Percentiles rank a stretch among this genome's conserved stretches.
Conservation (phyloP, 2,113 vertebrate genomes). For the Athene noctua region DNA sequence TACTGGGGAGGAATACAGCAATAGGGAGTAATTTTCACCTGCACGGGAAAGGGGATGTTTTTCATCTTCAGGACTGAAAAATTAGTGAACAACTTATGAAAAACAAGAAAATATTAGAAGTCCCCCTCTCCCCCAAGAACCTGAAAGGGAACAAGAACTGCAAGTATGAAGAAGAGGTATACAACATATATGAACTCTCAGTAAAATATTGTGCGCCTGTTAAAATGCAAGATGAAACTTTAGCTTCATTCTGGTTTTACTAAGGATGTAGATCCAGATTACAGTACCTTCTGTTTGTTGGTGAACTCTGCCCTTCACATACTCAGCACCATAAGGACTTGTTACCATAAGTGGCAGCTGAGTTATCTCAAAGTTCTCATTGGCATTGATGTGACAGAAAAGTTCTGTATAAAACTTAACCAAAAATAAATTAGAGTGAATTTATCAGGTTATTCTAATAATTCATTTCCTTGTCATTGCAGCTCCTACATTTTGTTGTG, state of each 20-base stretch:
- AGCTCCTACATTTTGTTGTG: neutral
- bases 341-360: neutral
- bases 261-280: neutral
- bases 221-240: neutral
- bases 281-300: neutral
- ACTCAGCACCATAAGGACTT: neutral
- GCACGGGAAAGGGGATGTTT: neutral
- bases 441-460: neutral
- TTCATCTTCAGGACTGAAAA: neutral
- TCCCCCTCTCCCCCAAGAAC: neutral
- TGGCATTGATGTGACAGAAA: rapidly evolving
- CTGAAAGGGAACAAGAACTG: neutral
- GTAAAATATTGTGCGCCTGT: neutral
- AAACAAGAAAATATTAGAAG: neutral
- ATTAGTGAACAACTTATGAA: neutral
- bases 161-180: neutral
- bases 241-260: neutral
- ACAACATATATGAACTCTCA: neutral
- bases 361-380: neutral
- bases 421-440: neutral
- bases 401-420: neutral
- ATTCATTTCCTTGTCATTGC: neutral
- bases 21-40: neutral
- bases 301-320: neutral
- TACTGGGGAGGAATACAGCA: neutral